Conservation (phyloP, 2,888 invertebrate genomes). For the Phymatocera aterrima region DNA sequence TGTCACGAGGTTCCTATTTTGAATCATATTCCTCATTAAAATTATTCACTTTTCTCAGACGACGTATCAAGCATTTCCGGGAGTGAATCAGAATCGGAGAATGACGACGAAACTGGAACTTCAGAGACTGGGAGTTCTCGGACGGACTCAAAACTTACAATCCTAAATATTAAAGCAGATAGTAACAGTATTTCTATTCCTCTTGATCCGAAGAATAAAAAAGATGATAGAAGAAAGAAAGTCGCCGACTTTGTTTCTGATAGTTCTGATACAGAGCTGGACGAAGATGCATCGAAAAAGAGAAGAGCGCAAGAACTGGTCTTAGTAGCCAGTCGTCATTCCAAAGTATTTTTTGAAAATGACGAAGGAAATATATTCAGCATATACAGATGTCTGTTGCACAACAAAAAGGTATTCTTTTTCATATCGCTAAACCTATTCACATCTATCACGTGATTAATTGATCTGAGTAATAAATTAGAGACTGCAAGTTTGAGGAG, state of each 20-base stretch:
- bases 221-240: slow-evolving; percentile 57
- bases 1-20: background rate
- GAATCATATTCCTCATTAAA: slow-evolving; percentile 33
- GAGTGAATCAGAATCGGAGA: slow-evolving; percentile 77
- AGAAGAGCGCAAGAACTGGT: slow-evolving; percentile 61
- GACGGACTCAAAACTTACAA: slow-evolving; percentile 64
- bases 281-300: slow-evolving; percentile 60
- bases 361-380: slow-evolving; percentile 83
- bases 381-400: slow-evolving; percentile 84
- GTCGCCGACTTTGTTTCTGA: slow-evolving; percentile 56
- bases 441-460: background rate
- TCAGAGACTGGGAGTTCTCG: slow-evolving; percentile 64
- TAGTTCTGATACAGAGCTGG: slow-evolving; percentile 64
- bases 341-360: slow-evolving; percentile 86
- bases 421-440: slow-evolving; percentile 65
- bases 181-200: slow-evolving; percentile 47
- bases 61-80: slow-evolving; percentile 83
- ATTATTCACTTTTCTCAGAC: slow-evolving; percentile 70
- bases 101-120: slow-evolving; percentile 68
- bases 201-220: slow-evolving; percentile 52
- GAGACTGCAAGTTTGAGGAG: background rate
- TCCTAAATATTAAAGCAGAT: slow-evolving; percentile 48
- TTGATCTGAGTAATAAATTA: background rate
- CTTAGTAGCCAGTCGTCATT: slow-evolving; percentile 77
- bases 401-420: slow-evolving; percentile 81